Percentiles rank a stretch among this genome's conserved stretches.
These are phyloP conservation scores for Calvadosia cruxmelitensis DNA, from an alignment of 30 jellyfish, hydroid and myxozoan species.

Conservation along the genomic window DNA sequence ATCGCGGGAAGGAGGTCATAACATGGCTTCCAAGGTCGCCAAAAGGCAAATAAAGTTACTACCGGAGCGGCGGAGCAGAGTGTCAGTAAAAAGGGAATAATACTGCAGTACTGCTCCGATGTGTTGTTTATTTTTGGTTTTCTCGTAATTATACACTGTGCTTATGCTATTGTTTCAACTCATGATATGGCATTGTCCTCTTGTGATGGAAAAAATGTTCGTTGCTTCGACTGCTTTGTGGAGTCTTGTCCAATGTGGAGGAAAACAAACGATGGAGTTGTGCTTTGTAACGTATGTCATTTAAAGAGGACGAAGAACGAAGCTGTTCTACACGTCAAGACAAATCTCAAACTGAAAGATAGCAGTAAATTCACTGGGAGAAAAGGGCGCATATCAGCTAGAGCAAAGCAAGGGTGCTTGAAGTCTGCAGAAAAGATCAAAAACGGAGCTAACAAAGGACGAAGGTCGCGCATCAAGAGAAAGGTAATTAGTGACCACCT, in stretches of 20 bases:
- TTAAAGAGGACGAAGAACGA: conserved; percentile 42
- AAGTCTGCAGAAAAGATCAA: background rate
- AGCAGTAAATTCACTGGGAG: background rate
- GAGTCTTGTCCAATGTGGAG: conserved; percentile 84
- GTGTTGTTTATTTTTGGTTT: too few relatives aligned
- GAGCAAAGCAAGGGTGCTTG: background rate
- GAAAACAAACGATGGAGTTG: conserved; percentile 21
- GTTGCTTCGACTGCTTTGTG: conserved; percentile 57
- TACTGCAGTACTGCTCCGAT: too few relatives aligned
- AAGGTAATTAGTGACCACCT: too few relatives aligned
- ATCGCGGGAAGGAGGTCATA: too few relatives aligned
- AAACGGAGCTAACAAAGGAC: background rate
- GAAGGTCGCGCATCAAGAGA: background rate
- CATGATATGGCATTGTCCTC: background rate
- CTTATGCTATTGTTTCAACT: too few relatives aligned
- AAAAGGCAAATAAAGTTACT: too few relatives aligned
- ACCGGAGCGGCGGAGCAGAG: too few relatives aligned
- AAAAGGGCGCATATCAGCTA: background rate
- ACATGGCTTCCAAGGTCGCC: too few relatives aligned
- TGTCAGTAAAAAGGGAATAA: too few relatives aligned
- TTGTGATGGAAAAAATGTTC: background rate
- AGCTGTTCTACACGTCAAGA: background rate
- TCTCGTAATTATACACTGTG: too few relatives aligned
- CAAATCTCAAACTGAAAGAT: background rate
- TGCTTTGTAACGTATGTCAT: conserved; percentile 73